Evolutionary conservation across 2,888 invertebrate genomes (phyloP), one percentile per base, ranked within the genome.

Genomic region (Cerastis rubricosa): DNA sequence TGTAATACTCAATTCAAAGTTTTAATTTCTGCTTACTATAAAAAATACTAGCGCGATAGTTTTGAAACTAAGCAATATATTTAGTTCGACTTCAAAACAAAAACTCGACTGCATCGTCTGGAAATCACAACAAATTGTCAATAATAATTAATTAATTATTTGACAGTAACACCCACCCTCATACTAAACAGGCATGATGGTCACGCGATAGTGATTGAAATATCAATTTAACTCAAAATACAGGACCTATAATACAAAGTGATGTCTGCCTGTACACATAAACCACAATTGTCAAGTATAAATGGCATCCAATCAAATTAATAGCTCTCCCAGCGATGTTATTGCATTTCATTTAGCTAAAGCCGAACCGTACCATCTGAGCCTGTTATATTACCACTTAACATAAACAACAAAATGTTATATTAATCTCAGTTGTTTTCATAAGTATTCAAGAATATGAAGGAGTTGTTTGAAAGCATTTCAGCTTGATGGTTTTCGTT

Each of bases 241-340:
- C 25, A 25, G 35, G n/a, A 68, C n/a, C 7, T 35, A 43, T 11
- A 43, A n/a, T 51, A 75, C 40, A 75, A 66, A 61, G 19, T 66
- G 57, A 45, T 74, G 9, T 65, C 35, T 35, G 45, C 40, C 67
- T 22, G 25, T 29, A 69, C 57, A 72, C 65, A 74, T 73, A 78
- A 83, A 77, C 76, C 81, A 63, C 76, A 83, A 87, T 88, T 85
- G 87, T 85, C 89, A 84, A 83, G 84, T 87, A 90, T 87, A 91
- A 92, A 92, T 90, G 91, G 89, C 85, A 51, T 43, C 66, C 78
- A 83, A 88, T 87, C 85, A 87, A 85, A 85, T 87, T 92, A 94
- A 95, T 94, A 88, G 86, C 87, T 89, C 91, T 88, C 87, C 87
- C 88, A 88, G 91, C 88, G 91, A 90, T 91, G 92, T 91, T 91